These are phyloP conservation scores for Lissocephala sabroskyi DNA, from an alignment of 2,888 invertebrate genomes.

Conservation along the genomic window DNA sequence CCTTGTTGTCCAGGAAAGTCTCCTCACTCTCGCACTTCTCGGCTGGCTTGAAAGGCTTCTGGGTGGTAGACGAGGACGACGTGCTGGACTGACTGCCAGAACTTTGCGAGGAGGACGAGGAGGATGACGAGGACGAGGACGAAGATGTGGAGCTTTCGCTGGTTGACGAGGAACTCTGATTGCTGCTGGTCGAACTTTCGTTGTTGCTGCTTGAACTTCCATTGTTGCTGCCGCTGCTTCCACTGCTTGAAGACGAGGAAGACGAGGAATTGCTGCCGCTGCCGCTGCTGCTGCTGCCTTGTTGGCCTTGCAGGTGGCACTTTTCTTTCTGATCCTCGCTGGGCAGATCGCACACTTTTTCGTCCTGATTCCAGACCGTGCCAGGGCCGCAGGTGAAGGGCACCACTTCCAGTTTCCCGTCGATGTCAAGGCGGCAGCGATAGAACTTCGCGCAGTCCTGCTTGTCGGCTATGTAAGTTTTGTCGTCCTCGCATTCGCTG, in stretches of 20 bases:
- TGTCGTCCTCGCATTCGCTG: conserved; percentile 67
- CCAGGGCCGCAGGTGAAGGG: conserved; percentile 75
- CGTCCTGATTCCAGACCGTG: conserved; percentile 76
- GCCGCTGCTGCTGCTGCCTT: conserved; percentile 10
- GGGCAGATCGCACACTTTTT: conserved; percentile 74
- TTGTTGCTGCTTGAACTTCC: conserved; percentile 14
- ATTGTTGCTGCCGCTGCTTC: background rate
- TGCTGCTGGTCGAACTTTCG: conserved; percentile 18
- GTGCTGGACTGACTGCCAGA: background rate
- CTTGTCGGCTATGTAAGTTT: conserved; percentile 71
- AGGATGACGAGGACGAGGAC: conserved; percentile 5
- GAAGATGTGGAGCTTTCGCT: conserved; percentile 5
- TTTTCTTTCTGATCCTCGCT: conserved; percentile 58
- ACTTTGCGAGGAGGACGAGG: background rate
- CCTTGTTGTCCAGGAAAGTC: conserved; percentile 69
- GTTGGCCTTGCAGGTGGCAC: conserved; percentile 36
- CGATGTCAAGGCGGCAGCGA: conserved; percentile 74
- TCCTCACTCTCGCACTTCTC: conserved; percentile 69
- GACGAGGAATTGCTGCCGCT: conserved; percentile 20
- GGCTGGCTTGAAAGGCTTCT: conserved; percentile 54
- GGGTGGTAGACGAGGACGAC: conserved; percentile 29
- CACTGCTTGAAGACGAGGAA: conserved; percentile 15
- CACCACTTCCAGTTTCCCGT: conserved; percentile 72
- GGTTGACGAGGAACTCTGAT: conserved; percentile 19
- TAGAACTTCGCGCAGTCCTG: conserved; percentile 76